phyloP scores from a whole-genome alignment of 1,140 invertebrate species.

The Pseudomyrmex sp. region DNA sequence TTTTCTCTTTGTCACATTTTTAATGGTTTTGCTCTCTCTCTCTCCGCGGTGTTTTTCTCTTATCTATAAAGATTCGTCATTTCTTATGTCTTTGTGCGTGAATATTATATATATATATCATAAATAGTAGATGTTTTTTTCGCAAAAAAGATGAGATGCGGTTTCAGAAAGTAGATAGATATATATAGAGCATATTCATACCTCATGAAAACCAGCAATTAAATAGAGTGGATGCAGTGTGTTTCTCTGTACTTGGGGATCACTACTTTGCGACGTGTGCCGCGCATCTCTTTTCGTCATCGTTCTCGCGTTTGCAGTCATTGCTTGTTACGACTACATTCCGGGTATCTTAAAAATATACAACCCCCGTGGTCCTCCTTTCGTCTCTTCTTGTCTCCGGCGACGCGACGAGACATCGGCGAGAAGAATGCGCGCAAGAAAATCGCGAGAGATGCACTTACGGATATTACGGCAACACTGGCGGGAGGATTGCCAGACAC shows the following conservation, averaged over 20 bases:
- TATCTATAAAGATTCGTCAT: not conserved
- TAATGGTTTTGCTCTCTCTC: too few species aligned
- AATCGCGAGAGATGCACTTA: constrained; percentile 75
- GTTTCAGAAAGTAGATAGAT: not conserved
- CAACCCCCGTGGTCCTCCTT: not conserved
- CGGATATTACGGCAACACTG: constrained; percentile 71
- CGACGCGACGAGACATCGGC: constrained; percentile 53
- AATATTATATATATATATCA: not conserved
- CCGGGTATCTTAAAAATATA: constrained; percentile 69
- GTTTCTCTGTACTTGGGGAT: constrained; percentile 49
- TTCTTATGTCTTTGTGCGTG: not conserved
- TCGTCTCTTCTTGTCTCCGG: not conserved
- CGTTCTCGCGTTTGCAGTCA: constrained; percentile 61
- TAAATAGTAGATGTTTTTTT: constrained; percentile 30
- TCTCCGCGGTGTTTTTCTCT: not conserved
- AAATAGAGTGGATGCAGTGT: constrained; percentile 74
- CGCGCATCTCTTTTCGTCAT: constrained; percentile 18
- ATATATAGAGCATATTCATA: not conserved
- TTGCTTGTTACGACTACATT: constrained; percentile 72
- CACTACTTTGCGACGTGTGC: not conserved
- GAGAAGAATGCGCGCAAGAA: constrained; percentile 65
- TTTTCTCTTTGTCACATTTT: too few species aligned
- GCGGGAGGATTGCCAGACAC: constrained; percentile 56
- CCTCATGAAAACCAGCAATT: constrained; percentile 75
- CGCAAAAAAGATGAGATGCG: not conserved